Conservation (phyloP, 1,140 invertebrate genomes). For the Trachymyrmex septentrionalis region DNA sequence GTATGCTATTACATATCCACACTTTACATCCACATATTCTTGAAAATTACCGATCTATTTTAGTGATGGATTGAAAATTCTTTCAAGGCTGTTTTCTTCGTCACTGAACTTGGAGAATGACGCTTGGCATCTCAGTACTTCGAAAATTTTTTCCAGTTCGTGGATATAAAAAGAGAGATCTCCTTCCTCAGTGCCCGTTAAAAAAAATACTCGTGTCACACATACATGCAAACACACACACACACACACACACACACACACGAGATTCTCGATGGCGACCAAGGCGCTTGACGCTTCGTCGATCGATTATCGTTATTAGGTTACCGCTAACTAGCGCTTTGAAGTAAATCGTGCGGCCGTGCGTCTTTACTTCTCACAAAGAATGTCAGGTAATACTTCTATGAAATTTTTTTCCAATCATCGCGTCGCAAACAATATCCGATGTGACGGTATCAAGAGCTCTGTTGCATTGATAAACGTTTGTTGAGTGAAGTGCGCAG, state of each 20-base stretch:
- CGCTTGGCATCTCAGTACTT: constrained; percentile 39
- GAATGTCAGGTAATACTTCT: constrained; percentile 25
- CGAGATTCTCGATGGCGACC: constrained; percentile 11
- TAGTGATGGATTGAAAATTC: not conserved
- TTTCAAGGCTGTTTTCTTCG: constrained; percentile 45
- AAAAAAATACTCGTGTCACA: constrained; percentile 22
- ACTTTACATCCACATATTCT: not conserved
- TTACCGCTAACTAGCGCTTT: constrained; percentile 36
- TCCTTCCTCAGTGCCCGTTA: constrained; percentile 31
- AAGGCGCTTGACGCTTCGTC: constrained; percentile 61
- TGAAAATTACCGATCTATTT: constrained; percentile 19
- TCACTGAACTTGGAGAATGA: constrained; percentile 49
- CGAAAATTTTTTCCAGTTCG: constrained; percentile 50
- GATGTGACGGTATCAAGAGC: not conserved
- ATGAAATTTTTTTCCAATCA: constrained; percentile 7
- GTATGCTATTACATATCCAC: not conserved
- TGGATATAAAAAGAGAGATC: constrained; percentile 12
- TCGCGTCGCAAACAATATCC: constrained; percentile 5
- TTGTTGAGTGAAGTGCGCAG: constrained; percentile 36
- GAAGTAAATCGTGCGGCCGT: constrained; percentile 28
- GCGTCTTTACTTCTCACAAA: constrained; percentile 53
- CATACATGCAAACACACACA: not conserved
- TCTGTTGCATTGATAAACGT: constrained; percentile 27
- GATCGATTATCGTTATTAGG: constrained; percentile 76
- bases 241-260: not conserved